Conservation (phyloP, 2,113 vertebrate species). For the Tragelaphus buxtoni region DNA sequence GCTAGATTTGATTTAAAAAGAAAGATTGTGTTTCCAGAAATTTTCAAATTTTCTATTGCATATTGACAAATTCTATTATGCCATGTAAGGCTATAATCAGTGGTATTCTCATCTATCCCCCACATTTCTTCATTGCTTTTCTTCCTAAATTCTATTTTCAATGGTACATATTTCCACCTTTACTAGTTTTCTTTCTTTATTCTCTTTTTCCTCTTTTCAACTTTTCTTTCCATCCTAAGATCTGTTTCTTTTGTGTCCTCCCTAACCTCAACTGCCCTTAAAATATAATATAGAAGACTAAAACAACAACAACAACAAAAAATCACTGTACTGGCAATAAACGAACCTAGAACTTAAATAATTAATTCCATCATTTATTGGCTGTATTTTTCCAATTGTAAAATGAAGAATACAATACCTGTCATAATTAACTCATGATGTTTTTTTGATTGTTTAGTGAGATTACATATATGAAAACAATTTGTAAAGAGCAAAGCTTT, state of each 20-base stretch:
- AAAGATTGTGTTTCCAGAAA: neutral
- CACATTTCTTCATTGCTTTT: neutral
- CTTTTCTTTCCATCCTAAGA: neutral
- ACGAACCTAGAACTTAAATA: neutral
- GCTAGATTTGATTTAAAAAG: neutral
- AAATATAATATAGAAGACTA: neutral
- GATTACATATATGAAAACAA: neutral
- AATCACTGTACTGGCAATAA: neutral
- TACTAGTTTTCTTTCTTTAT: neutral
- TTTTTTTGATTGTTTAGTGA: neutral
- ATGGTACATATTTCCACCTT: neutral
- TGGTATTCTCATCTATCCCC: neutral
- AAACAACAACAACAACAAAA: neutral
- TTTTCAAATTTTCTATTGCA: neutral
- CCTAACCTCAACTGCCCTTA: neutral
- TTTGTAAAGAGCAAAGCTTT: neutral
- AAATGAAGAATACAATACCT: neutral
- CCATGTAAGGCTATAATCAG: neutral
- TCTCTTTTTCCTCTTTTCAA: neutral
- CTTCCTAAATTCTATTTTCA: neutral
- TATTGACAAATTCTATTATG: neutral
- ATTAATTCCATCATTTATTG: neutral
- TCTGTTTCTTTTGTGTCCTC: neutral
- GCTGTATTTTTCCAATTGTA: neutral
- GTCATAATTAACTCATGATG: neutral